Percentiles rank a stretch among this genome's conserved stretches.
phyloP scores from a whole-genome alignment of 2,113 vertebrate species.

The Philantomba maxwellii region DNA sequence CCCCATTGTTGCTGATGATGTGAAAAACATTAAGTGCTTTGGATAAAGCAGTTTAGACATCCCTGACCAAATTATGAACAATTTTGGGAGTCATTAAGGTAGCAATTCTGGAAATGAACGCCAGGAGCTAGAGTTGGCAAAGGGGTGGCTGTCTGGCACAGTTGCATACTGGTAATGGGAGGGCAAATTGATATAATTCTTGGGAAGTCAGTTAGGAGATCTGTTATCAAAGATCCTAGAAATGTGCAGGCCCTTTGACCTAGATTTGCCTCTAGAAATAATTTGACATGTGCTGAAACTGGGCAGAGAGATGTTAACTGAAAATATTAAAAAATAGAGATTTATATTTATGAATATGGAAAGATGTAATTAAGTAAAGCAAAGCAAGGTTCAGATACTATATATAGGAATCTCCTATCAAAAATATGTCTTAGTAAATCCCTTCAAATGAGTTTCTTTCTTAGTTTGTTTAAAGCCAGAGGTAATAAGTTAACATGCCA shows the following conservation, averaged over 20 bases:
- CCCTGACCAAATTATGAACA: neutral
- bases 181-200: neutral
- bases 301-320: neutral
- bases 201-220: neutral
- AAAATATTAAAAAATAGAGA: neutral
- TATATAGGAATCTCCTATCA: neutral
- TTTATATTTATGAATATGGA: neutral
- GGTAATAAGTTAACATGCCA: neutral
- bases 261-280: neutral
- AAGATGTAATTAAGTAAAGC: neutral
- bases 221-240: neutral
- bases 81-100: neutral
- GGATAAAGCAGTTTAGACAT: neutral
- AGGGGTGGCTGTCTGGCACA: no score
- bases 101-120: neutral
- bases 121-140: neutral
- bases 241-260: neutral
- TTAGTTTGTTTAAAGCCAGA: neutral
- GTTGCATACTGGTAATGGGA: neutral
- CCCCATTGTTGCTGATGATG: neutral
- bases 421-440: neutral
- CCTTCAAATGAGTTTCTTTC: neutral
- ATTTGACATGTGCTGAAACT: neutral
- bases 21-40: neutral
- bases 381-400: neutral